phyloP scores from a whole-genome alignment of 2,113 vertebrate species.

The Recurvirostra avosetta region DNA sequence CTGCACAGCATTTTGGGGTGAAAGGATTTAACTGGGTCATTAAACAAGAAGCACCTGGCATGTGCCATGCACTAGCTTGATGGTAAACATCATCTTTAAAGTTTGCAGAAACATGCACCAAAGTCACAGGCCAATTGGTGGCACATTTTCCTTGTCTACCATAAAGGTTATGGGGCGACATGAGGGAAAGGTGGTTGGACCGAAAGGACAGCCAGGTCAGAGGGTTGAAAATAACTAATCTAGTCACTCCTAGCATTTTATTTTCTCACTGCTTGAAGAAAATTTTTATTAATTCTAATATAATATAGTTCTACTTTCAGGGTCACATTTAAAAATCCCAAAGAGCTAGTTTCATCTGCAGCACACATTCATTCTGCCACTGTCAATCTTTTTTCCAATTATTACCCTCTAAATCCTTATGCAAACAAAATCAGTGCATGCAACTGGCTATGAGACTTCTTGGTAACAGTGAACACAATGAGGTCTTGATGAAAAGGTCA shows the following conservation, averaged over 20 bases:
- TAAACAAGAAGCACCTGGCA: neutral
- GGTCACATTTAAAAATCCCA: neutral
- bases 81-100: neutral
- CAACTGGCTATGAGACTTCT: neutral
- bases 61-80: neutral
- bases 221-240: neutral
- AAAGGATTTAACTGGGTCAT: neutral
- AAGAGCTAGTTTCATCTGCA: neutral
- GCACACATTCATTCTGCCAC: neutral
- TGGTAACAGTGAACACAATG: neutral
- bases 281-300: neutral
- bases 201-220: neutral
- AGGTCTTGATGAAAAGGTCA: neutral
- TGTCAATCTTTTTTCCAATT: neutral
- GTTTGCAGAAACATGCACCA: neutral
- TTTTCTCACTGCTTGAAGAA: neutral
- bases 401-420: neutral
- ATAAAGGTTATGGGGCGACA: neutral
- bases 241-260: neutral
- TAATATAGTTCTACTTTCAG: neutral
- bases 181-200: neutral
- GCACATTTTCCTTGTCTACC: neutral
- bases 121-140: neutral
- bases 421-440: neutral
- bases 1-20: neutral